Evolutionary conservation across 1,140 invertebrate genomes (phyloP).

Genomic region (Macrostomum lignano): DNA sequence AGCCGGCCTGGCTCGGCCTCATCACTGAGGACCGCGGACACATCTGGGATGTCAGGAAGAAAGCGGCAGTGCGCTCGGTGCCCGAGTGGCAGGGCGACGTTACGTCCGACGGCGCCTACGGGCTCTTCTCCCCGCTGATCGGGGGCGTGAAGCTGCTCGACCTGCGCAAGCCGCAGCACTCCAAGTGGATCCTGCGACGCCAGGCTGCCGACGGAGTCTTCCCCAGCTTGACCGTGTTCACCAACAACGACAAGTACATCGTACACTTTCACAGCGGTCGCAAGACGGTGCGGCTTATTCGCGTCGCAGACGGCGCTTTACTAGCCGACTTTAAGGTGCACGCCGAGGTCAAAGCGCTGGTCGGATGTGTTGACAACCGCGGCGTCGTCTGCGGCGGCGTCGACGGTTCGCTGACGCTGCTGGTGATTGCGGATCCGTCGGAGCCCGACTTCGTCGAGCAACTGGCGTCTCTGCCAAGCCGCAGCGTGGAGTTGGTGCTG

Average conservation of each 20-base stretch:
- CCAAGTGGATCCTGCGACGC: constrained; percentile 53
- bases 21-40: constrained; percentile 64
- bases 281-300: constrained; percentile 64
- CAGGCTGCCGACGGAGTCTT: constrained; percentile 73
- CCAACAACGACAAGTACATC: constrained; percentile 68
- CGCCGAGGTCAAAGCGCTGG: constrained; percentile 52
- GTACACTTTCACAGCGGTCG: constrained; percentile 72
- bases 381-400: no score
- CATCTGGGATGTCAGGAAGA: constrained; percentile 31
- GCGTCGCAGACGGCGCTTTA: constrained; percentile 52
- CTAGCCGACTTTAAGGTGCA: constrained; percentile 68
- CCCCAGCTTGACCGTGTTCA: constrained; percentile 70
- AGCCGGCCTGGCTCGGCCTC: constrained; percentile 45
- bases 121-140: constrained; percentile 59
- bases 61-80: constrained; percentile 28
- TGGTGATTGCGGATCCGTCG: constrained; percentile 61
- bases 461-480: no score
- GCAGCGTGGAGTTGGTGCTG: no score
- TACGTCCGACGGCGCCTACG: constrained; percentile 38
- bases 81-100: constrained; percentile 31
- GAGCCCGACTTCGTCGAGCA: no score
- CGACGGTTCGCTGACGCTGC: constrained; percentile 63
- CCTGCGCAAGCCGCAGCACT: constrained; percentile 35
- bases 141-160: constrained; percentile 49
- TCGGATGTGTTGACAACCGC: constrained; percentile 34